These are phyloP conservation scores for Agrypnus murinus DNA, from an alignment of 2,888 invertebrate genomes.

Conservation along the genomic window DNA sequence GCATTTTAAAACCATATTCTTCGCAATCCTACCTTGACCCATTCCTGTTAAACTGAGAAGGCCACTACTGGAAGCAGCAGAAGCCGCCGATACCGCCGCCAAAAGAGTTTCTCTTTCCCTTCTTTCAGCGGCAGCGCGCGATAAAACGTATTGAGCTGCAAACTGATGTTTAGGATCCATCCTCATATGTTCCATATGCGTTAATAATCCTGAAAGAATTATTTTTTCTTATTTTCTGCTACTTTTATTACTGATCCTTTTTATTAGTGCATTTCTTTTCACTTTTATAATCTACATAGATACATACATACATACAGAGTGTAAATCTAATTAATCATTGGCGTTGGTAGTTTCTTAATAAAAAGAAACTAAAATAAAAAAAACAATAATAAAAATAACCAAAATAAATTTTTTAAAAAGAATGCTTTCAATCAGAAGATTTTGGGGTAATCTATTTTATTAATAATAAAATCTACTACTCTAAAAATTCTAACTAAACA, in stretches of 20 bases:
- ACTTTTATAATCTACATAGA: background rate
- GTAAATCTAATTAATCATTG: conserved; percentile 3
- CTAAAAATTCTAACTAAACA: conserved; percentile 9
- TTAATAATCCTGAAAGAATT: conserved; percentile 82
- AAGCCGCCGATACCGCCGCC: conserved; percentile 72
- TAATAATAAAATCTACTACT: background rate
- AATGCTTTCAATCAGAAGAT: conserved; percentile 8
- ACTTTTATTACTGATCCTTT: too few relatives aligned
- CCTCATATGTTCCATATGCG: conserved; percentile 97
- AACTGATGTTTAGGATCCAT: conserved; percentile 98
- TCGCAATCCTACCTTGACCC: conserved; percentile 56
- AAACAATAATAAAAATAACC: background rate
- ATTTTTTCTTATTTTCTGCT: background rate
- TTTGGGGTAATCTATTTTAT: too few relatives aligned
- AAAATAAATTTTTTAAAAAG: conserved; percentile 11
- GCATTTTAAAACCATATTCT: too few relatives aligned
- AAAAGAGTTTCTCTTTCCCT: conserved; percentile 87
- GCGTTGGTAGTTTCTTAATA: conserved; percentile 16
- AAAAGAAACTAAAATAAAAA: background rate
- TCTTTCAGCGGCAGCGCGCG: conserved; percentile 92
- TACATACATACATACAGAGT: conserved; percentile 45
- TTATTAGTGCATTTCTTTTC: too few relatives aligned
- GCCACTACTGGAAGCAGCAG: conserved; percentile 78
- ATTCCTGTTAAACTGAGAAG: conserved; percentile 74
- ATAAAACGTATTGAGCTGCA: conserved; percentile 94